Evolutionary conservation across 2,113 vertebrate genomes (phyloP).

Genomic region (Oriolus oriolus): DNA sequence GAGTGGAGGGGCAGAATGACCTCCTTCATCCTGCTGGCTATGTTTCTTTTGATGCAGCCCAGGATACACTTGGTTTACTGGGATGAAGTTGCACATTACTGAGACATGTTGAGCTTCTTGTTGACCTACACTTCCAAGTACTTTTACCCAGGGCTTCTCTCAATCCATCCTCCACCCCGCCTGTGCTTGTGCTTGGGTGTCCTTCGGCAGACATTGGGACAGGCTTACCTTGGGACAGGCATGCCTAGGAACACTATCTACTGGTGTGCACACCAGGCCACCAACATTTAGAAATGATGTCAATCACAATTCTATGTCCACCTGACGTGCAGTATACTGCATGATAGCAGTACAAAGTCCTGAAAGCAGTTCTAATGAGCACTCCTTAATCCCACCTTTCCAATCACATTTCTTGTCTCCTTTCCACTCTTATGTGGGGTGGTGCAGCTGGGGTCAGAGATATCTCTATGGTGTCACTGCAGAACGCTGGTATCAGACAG

Average conservation of each 20-base stretch:
- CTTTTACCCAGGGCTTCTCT: not conserved
- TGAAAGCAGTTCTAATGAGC: not conserved
- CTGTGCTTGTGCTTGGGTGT: not conserved
- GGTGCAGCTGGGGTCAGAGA: not conserved
- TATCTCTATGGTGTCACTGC: not conserved
- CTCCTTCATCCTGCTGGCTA: not conserved
- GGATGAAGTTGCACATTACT: not conserved
- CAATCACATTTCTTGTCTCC: not conserved
- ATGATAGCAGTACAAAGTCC: not conserved
- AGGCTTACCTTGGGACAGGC: not conserved
- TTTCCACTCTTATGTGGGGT: not conserved
- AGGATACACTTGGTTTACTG: not conserved
- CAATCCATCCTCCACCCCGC: not conserved
- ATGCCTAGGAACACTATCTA: not conserved
- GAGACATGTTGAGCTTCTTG: not conserved
- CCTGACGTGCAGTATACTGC: rapidly evolving
- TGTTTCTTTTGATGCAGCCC: not conserved
- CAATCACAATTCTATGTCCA: not conserved
- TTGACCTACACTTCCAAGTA: not conserved
- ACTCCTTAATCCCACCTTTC: not conserved
- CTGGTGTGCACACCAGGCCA: not conserved
- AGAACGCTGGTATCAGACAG: not conserved
- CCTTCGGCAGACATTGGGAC: not conserved
- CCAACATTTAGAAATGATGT: not conserved
- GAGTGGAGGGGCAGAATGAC: not conserved